phyloP scores from a whole-genome alignment of 2,888 invertebrate genomes.

The Orthonevra nobilis region DNA sequence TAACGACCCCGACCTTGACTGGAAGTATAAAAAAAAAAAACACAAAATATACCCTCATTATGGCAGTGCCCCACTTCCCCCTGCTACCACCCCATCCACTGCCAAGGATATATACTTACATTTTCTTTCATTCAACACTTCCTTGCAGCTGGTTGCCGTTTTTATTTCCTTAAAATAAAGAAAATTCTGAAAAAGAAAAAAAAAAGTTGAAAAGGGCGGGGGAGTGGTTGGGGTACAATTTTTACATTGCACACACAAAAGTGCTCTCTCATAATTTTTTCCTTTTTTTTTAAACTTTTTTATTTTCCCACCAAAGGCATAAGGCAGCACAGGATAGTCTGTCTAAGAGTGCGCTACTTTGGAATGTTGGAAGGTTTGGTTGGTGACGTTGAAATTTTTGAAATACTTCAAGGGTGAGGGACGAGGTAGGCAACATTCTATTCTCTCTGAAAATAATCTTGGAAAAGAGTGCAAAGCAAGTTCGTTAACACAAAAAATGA shows the following conservation, averaged over 20 bases:
- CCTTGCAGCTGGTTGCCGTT: conserved; percentile 68
- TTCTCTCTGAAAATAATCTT: conserved; percentile 58
- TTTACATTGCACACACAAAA: conserved; percentile 65
- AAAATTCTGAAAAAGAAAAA: conserved; percentile 63
- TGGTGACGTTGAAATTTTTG: too few relatives aligned
- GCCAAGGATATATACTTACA: conserved; percentile 62
- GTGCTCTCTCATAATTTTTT: conserved; percentile 22
- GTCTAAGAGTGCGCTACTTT: too few relatives aligned
- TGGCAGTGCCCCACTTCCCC: conserved; percentile 19
- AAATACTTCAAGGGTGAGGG: conserved; percentile 47
- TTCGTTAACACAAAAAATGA: conserved; percentile 51
- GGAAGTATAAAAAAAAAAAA: conserved; percentile 64
- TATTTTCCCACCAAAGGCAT: conserved; percentile 27
- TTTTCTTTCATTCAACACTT: conserved; percentile 65
- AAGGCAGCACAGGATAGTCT: conserved; percentile 23
- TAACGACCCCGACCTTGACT: conserved; percentile 76
- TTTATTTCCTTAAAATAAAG: conserved; percentile 70
- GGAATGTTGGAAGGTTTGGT: too few relatives aligned
- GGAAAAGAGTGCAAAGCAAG: conserved; percentile 58
- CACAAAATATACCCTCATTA: conserved; percentile 69
- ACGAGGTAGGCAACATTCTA: conserved; percentile 32
- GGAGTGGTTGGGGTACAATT: conserved; percentile 63
- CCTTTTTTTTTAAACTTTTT: too few relatives aligned
- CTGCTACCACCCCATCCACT: conserved; percentile 40
- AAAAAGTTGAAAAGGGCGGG: too few relatives aligned